These are phyloP conservation scores for Dolichopus griseipennis DNA, from an alignment of 2,888 invertebrate genomes.

Conservation along the genomic window DNA sequence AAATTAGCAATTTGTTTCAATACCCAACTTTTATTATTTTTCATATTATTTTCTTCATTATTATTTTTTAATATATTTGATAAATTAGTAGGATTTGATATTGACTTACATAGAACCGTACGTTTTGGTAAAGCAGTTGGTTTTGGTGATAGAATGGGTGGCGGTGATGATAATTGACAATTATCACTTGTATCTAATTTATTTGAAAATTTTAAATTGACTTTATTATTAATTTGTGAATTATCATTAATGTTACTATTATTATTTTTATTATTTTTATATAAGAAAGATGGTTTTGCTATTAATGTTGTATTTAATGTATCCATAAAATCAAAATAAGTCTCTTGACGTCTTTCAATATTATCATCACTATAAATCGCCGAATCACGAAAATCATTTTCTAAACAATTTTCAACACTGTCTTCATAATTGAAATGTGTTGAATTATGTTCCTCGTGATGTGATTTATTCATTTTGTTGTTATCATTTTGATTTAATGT, in stretches of 20 bases:
- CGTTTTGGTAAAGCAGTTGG: conserved; percentile 17
- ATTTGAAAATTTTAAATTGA: conserved; percentile 20
- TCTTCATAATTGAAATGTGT: conserved; percentile 66
- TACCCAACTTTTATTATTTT: conserved; percentile 41
- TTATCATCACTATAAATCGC: conserved; percentile 69
- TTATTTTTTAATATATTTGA: not conserved
- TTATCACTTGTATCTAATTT: not conserved
- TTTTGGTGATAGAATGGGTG: conserved; percentile 20
- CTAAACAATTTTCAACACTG: conserved; percentile 59
- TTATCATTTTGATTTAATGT: too few species aligned
- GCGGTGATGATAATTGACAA: conserved; percentile 14
- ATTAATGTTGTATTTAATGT: conserved; percentile 18
- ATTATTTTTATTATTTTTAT: conserved; percentile 22
- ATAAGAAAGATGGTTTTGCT: conserved; percentile 32
- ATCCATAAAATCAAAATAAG: conserved; percentile 22
- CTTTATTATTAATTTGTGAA: conserved; percentile 23
- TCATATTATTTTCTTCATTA: conserved; percentile 23
- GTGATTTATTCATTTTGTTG: not conserved
- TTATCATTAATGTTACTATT: conserved; percentile 28
- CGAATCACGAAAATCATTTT: conserved; percentile 67
- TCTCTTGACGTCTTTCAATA: conserved; percentile 32
- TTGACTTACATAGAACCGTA: not conserved
- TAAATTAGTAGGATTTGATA: not conserved
- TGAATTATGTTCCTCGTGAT: conserved; percentile 18
- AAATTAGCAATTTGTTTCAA: conserved; percentile 42